Conservation (phyloP, 2,113 vertebrate genomes). For the Macrotus californicus region DNA sequence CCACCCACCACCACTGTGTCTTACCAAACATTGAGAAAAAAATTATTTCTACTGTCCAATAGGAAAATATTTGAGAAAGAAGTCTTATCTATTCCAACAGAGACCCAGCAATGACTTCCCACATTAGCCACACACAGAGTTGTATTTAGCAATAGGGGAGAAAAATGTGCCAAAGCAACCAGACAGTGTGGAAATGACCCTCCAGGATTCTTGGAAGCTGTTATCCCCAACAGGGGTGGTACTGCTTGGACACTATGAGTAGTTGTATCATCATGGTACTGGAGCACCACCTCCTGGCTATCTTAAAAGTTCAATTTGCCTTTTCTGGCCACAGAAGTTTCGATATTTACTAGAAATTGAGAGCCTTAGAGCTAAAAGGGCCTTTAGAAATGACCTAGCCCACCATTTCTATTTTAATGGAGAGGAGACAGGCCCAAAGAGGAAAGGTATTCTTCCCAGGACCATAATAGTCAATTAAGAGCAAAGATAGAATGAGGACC, state of each 20-base stretch:
- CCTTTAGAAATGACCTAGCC: neutral
- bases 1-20: neutral
- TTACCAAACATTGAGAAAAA: neutral
- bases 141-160: slow-evolving; percentile 36
- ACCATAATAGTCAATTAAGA: neutral
- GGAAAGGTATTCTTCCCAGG: neutral
- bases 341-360: neutral
- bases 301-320: slow-evolving; percentile 16
- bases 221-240: neutral
- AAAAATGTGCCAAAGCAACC: slow-evolving; percentile 15
- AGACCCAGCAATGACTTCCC: neutral
- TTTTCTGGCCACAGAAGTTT: neutral
- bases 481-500: neutral
- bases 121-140: slow-evolving; percentile 22
- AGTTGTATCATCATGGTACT: neutral
- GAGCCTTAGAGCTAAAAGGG: neutral
- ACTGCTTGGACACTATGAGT: neutral
- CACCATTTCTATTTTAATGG: neutral
- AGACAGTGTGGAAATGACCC: neutral
- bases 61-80: neutral
- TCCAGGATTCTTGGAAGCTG: neutral
- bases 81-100: neutral
- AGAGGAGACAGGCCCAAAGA: neutral
- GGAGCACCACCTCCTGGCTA: slow-evolving; percentile 67
- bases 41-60: neutral